Evolutionary conservation across 2,113 vertebrate genomes (phyloP), one percentile per base, ranked within the genome.

Genomic region (Carollia perspicillata): DNA sequence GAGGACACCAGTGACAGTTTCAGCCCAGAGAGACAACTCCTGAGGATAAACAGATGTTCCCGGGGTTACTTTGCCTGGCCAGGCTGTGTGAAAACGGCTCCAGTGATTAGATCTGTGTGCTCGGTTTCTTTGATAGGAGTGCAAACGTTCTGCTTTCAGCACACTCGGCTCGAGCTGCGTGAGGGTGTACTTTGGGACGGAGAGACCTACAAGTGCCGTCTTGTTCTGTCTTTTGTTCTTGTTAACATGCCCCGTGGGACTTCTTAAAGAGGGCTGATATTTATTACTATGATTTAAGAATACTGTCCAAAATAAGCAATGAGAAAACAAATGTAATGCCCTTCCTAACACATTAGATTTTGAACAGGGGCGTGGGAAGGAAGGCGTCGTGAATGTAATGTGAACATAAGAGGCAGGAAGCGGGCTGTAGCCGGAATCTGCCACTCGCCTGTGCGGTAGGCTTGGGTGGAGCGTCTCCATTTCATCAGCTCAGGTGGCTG

Each of bases 11-110:
- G 22, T n/a, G 81, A 63, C 63, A 71, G 89, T 78, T 95, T 72
- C 20, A 6, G 93, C 81, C 35, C 86, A 26, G 44, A 94, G 89
- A 85, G 49, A 78, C 87, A 60, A 71, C 72, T 71, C 26, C 47
- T 72, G 26, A 3, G 55, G 60, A 92, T 23, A 9, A 95, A 78
- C 42, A 93, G 93, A 72, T 58, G 58, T 92, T 55, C n/a, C 77
- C 87, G 80, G 69, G 92, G 89, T 90, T 84, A 72, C 23, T 71
- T 53, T 71, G 80, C 65, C 84, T 63, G 77, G 74, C 51, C 79
- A 84, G 92, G 90, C 93, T 95, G 97, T 92, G 97, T 95, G 80
- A 97, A 97, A 96, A 95, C 1, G 20, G 93, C 83, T 87, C 42
- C 30, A 26, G 42, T 95, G 87, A 84, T 95, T 92, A 96, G 63